phyloP scores from a whole-genome alignment of 2,888 invertebrate species.

The Drosophila putrida region DNA sequence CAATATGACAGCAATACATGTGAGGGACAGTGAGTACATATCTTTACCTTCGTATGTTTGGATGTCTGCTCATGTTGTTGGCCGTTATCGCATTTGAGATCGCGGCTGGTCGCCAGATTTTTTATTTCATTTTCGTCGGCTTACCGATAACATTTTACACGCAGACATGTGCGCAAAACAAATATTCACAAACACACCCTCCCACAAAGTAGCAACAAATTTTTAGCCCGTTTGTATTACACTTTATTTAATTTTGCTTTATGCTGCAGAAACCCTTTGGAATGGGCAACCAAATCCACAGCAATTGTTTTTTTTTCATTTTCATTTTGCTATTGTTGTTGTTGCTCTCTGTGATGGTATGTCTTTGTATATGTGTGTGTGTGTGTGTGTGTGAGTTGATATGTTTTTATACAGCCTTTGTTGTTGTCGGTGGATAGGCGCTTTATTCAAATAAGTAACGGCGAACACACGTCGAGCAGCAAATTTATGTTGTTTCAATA shows the following conservation, averaged over 20 bases:
- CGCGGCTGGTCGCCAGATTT: slow-evolving; percentile 56
- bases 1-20: neutral
- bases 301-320: slow-evolving; percentile 44
- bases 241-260: slow-evolving; percentile 72
- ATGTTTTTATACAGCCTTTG: slow-evolving; percentile 14
- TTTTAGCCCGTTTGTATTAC: slow-evolving; percentile 46
- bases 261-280: slow-evolving; percentile 61
- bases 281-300: slow-evolving; percentile 57
- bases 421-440: slow-evolving; percentile 30
- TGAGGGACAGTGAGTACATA: slow-evolving; percentile 1
- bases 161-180: slow-evolving; percentile 15
- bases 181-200: slow-evolving; percentile 12
- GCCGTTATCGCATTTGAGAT: slow-evolving; percentile 67
- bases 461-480: slow-evolving; percentile 62
- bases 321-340: neutral
- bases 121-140: slow-evolving; percentile 64
- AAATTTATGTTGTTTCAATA: slow-evolving; percentile 78
- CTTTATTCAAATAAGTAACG: slow-evolving; percentile 65
- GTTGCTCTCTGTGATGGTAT: slow-evolving; percentile 6
- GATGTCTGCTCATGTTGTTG: slow-evolving; percentile 23
- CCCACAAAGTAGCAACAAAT: slow-evolving; percentile 34
- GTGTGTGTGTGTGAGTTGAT: slow-evolving; percentile 9
- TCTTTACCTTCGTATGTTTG: slow-evolving; percentile 8
- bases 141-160: slow-evolving; percentile 55
- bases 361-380: slow-evolving; percentile 5